phyloP scores from a whole-genome alignment of 2,797 vertebrate species.

The Pseudotriccus pelzelni region DNA sequence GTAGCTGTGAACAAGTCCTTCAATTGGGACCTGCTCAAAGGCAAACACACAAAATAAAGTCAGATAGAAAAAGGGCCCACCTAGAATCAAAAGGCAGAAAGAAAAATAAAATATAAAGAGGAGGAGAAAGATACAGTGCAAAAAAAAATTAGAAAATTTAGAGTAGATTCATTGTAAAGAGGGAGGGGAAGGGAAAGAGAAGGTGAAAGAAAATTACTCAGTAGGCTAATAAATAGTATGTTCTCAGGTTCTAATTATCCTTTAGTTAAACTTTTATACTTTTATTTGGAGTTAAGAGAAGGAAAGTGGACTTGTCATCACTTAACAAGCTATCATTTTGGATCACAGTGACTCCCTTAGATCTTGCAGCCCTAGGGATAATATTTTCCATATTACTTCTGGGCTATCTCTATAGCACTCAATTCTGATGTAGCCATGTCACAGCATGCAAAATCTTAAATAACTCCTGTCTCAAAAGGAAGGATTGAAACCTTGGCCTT shows the following conservation, averaged over 20 bases:
- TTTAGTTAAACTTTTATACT: background rate
- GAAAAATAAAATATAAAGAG: background rate
- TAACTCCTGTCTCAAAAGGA: background rate
- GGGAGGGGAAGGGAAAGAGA: background rate
- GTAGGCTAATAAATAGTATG: background rate
- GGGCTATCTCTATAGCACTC: background rate
- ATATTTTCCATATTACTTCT: background rate
- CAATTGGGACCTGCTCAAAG: background rate
- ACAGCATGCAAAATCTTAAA: slow-evolving; percentile 2
- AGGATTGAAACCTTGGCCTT: background rate
- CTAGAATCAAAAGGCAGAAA: background rate
- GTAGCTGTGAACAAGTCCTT: background rate
- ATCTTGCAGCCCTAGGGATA: background rate
- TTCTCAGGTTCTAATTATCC: background rate
- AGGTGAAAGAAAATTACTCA: background rate
- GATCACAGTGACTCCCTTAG: background rate
- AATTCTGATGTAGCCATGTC: background rate
- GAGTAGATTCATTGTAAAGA: background rate
- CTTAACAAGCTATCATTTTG: background rate
- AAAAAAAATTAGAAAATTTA: background rate
- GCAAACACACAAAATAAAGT: background rate
- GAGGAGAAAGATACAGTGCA: background rate
- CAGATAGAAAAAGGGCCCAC: background rate
- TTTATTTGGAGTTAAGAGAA: slow-evolving; percentile 10
- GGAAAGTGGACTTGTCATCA: background rate